A percentile compares a stretch with the other conserved stretches of the same genome.
Evolutionary conservation across 2,888 invertebrate species (phyloP).

Genomic region (Vanessa cardui): DNA sequence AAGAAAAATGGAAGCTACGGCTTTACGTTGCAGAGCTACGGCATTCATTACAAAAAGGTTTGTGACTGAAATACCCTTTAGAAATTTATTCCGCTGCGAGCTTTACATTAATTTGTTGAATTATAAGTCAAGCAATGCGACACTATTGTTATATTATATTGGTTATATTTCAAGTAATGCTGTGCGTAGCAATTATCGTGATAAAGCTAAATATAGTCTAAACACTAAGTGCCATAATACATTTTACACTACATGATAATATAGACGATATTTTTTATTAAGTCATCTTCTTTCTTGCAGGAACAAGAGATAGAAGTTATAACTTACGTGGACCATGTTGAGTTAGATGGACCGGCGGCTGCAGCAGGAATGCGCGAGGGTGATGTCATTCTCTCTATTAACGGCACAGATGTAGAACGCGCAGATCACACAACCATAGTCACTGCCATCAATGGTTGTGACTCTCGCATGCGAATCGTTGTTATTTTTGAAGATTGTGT

Average conservation of each 20-base stretch:
- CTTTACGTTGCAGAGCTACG: constrained; percentile 98
- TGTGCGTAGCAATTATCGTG: not conserved
- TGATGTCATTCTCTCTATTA: constrained; percentile 97
- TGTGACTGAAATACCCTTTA: not conserved
- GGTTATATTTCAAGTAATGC: not conserved
- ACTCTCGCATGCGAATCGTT: constrained; percentile 96
- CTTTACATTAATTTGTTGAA: not conserved
- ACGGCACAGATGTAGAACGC: constrained; percentile 97
- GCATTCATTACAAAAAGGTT: constrained; percentile 95
- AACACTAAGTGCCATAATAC: too few species aligned
- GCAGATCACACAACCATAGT: constrained; percentile 97
- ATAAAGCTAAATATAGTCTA: not conserved
- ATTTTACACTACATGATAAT: too few species aligned
- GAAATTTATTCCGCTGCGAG: not conserved
- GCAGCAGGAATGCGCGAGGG: constrained; percentile 97
- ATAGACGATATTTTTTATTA: not conserved
- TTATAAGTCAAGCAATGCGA: not conserved
- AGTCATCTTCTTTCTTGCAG: constrained; percentile 47
- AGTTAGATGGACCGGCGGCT: constrained; percentile 95
- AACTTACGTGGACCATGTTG: constrained; percentile 98
- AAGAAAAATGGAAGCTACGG: constrained; percentile 95
- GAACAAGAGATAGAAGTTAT: constrained; percentile 97
- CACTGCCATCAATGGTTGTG: constrained; percentile 94
- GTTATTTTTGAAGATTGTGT: constrained; percentile 98
- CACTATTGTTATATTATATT: not conserved